Evolutionary conservation across 2,113 vertebrate species (phyloP).

Genomic region (Halcyon senegalensis): DNA sequence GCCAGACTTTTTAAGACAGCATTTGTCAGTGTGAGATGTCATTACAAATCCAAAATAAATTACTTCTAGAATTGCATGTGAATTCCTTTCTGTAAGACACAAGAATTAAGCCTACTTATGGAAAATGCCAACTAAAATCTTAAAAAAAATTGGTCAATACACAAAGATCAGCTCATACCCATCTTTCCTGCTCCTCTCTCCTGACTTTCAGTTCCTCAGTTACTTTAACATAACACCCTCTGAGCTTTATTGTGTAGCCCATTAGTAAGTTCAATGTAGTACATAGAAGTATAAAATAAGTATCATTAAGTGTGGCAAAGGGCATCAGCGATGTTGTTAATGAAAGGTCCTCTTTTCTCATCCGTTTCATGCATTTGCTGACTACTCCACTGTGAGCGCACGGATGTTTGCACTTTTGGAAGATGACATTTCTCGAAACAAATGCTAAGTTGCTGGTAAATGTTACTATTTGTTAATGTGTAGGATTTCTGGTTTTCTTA

Average conservation of each 20-base stretch:
- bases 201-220: not conserved
- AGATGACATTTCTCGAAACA: conserved; percentile 71
- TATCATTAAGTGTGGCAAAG: conserved; percentile 20
- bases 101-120: conserved; percentile 49
- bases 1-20: conserved; percentile 28
- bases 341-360: conserved; percentile 13
- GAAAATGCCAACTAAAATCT: conserved; percentile 39
- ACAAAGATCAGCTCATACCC: not conserved
- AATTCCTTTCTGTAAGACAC: conserved; percentile 32
- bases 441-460: conserved; percentile 71
- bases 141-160: conserved; percentile 5
- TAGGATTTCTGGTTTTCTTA: conserved; percentile 34
- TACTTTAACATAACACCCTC: conserved; percentile 32
- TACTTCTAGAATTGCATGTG: conserved; percentile 69
- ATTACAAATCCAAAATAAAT: conserved; percentile 75
- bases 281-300: conserved; percentile 44
- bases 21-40: conserved; percentile 68
- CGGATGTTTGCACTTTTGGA: conserved; percentile 70
- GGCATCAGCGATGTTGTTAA: not conserved
- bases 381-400: not conserved
- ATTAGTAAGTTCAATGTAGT: conserved; percentile 69
- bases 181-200: not conserved
- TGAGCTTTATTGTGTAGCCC: conserved; percentile 61
- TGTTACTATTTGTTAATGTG: conserved; percentile 56
- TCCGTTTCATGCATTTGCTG: conserved; percentile 30